Conservation (phyloP, 2,797 vertebrate species). For the Coregonus suidteri region DNA sequence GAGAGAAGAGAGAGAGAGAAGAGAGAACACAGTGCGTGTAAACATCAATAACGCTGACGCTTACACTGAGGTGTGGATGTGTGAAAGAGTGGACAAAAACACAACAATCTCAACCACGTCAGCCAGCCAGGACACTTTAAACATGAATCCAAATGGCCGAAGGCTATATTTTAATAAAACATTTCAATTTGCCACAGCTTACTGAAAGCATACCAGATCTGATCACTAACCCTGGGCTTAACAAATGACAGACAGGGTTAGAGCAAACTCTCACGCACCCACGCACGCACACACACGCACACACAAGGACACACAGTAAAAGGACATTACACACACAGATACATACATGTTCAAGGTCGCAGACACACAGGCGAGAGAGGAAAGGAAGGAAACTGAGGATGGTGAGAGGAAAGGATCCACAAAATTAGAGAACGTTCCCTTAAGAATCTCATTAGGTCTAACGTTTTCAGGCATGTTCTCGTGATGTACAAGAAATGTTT, state of each 20-base stretch:
- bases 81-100: no score
- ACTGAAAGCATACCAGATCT: not conserved
- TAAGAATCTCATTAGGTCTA: no score
- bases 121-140: not conserved
- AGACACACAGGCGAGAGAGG: not conserved
- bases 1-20: no score
- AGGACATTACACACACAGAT: not conserved
- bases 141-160: not conserved
- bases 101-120: not conserved
- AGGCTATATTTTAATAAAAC: not conserved
- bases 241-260: not conserved
- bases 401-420: no score
- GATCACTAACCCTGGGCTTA: not conserved
- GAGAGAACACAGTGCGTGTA: no score
- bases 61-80: no score
- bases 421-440: no score
- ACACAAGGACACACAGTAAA: not conserved
- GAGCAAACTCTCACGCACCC: not conserved
- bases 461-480: no score
- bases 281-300: not conserved
- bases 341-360: no score
- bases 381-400: not conserved
- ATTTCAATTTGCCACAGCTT: slow-evolving; percentile 5
- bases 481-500: no score
- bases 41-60: no score